phyloP scores from a whole-genome alignment of 2,797 vertebrate genomes.

The Aphelocoma californica region DNA sequence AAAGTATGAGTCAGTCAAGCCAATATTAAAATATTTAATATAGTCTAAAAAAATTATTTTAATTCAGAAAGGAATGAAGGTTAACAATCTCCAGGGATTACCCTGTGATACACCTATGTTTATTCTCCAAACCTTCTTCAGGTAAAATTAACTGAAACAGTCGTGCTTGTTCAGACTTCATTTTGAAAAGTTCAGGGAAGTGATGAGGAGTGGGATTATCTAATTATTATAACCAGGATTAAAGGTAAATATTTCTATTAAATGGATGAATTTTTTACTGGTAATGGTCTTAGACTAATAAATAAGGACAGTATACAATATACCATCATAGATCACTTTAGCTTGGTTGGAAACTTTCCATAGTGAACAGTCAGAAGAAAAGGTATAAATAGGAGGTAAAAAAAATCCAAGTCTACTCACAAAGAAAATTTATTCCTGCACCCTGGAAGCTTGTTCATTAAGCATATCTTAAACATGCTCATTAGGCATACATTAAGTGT shows the following conservation, averaged over 20 bases:
- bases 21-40: slow-evolving; percentile 34
- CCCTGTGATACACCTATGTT: not conserved
- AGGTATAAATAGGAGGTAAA: not conserved
- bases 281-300: not conserved
- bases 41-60: not conserved
- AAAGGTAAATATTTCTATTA: not conserved
- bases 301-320: not conserved
- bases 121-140: not conserved
- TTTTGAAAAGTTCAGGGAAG: not conserved
- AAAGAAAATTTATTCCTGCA: not conserved
- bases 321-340: not conserved
- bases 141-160: not conserved
- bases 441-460: not conserved
- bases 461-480: not conserved
- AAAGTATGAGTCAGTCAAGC: slow-evolving; percentile 12
- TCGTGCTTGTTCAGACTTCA: not conserved
- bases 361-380: not conserved
- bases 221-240: not conserved
- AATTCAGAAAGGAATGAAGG: not conserved
- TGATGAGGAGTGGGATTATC: not conserved
- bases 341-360: not conserved
- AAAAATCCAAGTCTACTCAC: not conserved
- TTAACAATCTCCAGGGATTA: not conserved
- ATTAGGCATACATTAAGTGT: not conserved
- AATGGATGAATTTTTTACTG: not conserved